These are phyloP conservation scores for Cylloceria caligata DNA, from an alignment of 2,888 invertebrate genomes.

Conservation along the genomic window DNA sequence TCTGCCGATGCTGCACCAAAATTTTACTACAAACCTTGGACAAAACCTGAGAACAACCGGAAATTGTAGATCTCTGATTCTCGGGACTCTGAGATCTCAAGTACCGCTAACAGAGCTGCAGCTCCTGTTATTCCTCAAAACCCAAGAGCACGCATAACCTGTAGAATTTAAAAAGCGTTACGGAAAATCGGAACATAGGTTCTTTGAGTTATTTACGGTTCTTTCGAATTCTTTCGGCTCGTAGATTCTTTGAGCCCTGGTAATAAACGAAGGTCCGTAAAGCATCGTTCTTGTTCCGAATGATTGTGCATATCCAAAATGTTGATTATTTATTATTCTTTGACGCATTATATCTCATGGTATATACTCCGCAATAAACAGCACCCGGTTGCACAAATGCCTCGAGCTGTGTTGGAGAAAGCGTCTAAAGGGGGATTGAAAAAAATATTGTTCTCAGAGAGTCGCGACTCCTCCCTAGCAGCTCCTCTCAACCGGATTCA, in stretches of 20 bases:
- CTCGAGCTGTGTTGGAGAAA: conserved; percentile 19
- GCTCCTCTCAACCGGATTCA: conserved; percentile 24
- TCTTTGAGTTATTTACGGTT: too few relatives aligned
- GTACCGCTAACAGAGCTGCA: background rate
- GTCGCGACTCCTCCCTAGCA: conserved; percentile 26
- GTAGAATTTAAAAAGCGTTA: too few relatives aligned
- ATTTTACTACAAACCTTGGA: background rate
- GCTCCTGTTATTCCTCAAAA: background rate
- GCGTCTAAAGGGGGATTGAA: conserved; percentile 37
- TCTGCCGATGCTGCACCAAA: background rate
- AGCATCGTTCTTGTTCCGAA: background rate
- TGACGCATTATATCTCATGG: too few relatives aligned
- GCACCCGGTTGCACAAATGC: conserved; percentile 42
- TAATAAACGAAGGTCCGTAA: too few relatives aligned
- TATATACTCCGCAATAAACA: conserved; percentile 43
- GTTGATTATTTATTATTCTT: background rate
- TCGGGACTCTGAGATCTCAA: background rate
- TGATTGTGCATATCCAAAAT: background rate
- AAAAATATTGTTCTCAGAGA: conserved; percentile 58
- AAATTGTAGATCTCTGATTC: background rate
- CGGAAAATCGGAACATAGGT: too few relatives aligned
- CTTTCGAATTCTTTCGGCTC: too few relatives aligned
- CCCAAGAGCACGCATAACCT: background rate
- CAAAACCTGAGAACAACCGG: background rate
- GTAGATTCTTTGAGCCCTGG: too few relatives aligned